phyloP scores from a whole-genome alignment of 2,113 vertebrate species.

The Pterocles gutturalis region DNA sequence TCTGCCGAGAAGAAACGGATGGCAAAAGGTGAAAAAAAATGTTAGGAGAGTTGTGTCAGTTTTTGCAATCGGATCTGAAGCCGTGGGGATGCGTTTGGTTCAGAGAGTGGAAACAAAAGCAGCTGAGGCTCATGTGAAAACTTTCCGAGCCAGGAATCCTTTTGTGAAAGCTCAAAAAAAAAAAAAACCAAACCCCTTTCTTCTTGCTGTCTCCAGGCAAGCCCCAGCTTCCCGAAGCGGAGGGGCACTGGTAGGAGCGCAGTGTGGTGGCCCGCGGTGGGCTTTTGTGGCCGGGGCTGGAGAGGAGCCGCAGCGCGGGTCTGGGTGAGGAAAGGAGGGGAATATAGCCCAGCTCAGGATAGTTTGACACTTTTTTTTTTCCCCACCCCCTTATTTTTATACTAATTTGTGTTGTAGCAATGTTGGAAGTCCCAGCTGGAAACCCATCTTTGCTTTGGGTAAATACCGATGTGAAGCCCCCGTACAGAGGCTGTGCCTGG shows the following conservation, averaged over 20 bases:
- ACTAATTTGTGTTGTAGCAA: fast-evolving
- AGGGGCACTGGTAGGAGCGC: background rate
- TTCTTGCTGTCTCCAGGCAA: background rate
- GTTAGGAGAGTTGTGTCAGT: fast-evolving
- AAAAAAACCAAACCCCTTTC: background rate
- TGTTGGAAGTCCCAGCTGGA: background rate
- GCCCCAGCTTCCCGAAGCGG: background rate
- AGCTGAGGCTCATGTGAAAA: background rate
- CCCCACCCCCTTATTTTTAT: fast-evolving
- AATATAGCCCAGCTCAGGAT: fast-evolving
- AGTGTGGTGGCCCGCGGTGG: background rate
- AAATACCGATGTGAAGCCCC: background rate
- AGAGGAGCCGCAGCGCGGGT: background rate
- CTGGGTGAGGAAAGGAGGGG: background rate
- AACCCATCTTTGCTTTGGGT: background rate
- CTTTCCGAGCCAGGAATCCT: background rate
- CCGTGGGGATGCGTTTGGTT: background rate
- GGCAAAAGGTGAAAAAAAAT: background rate
- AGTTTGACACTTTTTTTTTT: fast-evolving
- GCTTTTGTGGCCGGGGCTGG: background rate
- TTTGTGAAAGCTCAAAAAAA: slow-evolving; percentile 13
- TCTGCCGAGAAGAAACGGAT: background rate
- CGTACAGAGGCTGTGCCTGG: background rate
- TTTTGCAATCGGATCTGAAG: background rate
- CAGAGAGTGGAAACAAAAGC: slow-evolving; percentile 36